A percentile compares a stretch with the other conserved stretches of the same genome.
These are phyloP conservation scores for Eptesicus fuscus DNA, from an alignment of 2,113 vertebrate species.

Conservation along the genomic window DNA sequence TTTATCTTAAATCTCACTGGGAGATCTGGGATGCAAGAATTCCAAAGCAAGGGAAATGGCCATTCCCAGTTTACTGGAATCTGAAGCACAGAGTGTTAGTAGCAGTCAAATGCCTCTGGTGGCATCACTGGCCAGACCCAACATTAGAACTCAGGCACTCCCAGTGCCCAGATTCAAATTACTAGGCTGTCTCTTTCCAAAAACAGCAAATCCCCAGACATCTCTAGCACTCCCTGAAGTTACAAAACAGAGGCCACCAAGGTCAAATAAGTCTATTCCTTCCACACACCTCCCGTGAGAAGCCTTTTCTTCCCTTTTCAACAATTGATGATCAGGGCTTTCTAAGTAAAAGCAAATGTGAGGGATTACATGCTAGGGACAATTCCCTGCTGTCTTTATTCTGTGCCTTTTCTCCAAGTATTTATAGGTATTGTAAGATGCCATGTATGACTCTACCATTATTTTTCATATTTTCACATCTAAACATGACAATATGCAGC, in stretches of 20 bases:
- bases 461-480: neutral
- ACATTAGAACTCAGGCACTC: conserved; percentile 13
- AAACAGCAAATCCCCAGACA: conserved; percentile 69
- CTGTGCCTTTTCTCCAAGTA: neutral
- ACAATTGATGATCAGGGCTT: neutral
- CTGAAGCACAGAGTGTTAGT: conserved; percentile 30
- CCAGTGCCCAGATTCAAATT: conserved; percentile 55
- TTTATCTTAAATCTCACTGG: neutral
- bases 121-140: neutral
- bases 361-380: neutral
- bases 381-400: neutral
- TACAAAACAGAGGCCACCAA: conserved; percentile 35
- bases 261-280: conserved; percentile 56
- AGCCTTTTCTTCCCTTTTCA: neutral
- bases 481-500: neutral
- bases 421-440: neutral
- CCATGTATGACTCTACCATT: neutral
- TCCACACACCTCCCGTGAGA: neutral
- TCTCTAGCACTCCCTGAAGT: neutral
- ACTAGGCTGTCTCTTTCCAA: conserved; percentile 53
- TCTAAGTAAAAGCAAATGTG: neutral
- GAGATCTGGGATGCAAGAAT: neutral
- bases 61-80: neutral
- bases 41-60: neutral
- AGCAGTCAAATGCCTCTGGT: neutral